phyloP scores from a whole-genome alignment of 2,888 invertebrate species.

The Microctonus aethiopoides region DNA sequence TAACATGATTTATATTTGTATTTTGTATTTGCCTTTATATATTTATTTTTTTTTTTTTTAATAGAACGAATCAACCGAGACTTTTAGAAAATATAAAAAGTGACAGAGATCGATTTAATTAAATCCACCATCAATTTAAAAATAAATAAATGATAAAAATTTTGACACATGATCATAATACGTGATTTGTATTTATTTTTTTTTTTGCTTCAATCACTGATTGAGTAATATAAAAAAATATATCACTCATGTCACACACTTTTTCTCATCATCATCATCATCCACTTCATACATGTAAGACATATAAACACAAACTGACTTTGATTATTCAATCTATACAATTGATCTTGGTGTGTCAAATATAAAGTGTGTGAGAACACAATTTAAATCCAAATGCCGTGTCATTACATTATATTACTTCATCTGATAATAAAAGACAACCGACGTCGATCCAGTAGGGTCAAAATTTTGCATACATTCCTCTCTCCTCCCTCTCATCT shows the following conservation, averaged over 20 bases:
- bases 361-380: conserved; percentile 25
- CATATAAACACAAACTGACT: not conserved
- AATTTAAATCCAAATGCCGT: conserved; percentile 1
- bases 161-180: not conserved
- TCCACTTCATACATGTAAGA: not conserved
- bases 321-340: conserved; percentile 32
- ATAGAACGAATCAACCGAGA: conserved; percentile 18
- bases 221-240: not conserved
- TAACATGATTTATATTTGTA: no score
- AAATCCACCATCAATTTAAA: not conserved
- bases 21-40: no score
- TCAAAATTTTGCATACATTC: not conserved
- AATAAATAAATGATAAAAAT: not conserved
- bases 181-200: not conserved
- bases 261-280: not conserved
- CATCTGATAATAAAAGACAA: not conserved
- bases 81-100: conserved; percentile 20
- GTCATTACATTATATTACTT: not conserved
- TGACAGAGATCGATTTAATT: conserved; percentile 12
- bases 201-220: not conserved
- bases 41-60: not conserved
- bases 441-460: not conserved
- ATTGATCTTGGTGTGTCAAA: conserved; percentile 23
- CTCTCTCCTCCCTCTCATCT: not conserved
- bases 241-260: not conserved